These are phyloP conservation scores for Eupithecia pulchellata DNA, from an alignment of 2,888 invertebrate species.

Conservation along the genomic window DNA sequence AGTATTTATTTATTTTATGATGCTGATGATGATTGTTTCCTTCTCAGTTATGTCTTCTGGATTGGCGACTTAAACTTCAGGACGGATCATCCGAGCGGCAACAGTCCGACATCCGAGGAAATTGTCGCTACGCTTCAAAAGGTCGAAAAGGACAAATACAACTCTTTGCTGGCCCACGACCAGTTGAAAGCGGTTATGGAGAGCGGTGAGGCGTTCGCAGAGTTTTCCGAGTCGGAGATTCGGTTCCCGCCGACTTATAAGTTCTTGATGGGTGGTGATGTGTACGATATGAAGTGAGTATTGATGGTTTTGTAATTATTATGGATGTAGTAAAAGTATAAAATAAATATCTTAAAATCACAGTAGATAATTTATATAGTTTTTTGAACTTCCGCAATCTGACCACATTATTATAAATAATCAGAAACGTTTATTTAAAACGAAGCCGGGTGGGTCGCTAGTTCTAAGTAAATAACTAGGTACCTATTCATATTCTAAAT, in stretches of 20 bases:
- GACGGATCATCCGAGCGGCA: slow-evolving; percentile 87
- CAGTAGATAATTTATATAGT: too few relatives aligned
- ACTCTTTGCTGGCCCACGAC: slow-evolving; percentile 89
- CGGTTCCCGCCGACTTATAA: slow-evolving; percentile 96
- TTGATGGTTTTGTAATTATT: not conserved
- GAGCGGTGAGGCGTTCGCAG: slow-evolving; percentile 92
- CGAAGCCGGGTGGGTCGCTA: too few relatives aligned
- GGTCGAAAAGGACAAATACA: slow-evolving; percentile 88
- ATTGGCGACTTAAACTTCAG: slow-evolving; percentile 96
- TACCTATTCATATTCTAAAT: too few relatives aligned
- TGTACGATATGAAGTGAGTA: slow-evolving; percentile 92
- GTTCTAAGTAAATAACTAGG: too few relatives aligned
- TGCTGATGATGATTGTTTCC: too few relatives aligned
- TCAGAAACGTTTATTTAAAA: too few relatives aligned
- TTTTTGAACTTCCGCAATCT: too few relatives aligned
- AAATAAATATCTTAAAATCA: too few relatives aligned
- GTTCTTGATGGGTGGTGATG: slow-evolving; percentile 89
- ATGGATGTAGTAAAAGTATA: not conserved
- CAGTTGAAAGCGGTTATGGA: slow-evolving; percentile 90
- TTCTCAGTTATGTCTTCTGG: slow-evolving; percentile 94
- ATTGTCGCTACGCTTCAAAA: slow-evolving; percentile 87
- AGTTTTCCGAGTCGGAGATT: slow-evolving; percentile 90
- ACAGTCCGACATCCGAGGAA: slow-evolving; percentile 87
- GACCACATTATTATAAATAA: too few relatives aligned
- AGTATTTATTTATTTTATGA: too few relatives aligned